phyloP scores from a whole-genome alignment of 2,797 vertebrate species.

The Tadarida brasiliensis region DNA sequence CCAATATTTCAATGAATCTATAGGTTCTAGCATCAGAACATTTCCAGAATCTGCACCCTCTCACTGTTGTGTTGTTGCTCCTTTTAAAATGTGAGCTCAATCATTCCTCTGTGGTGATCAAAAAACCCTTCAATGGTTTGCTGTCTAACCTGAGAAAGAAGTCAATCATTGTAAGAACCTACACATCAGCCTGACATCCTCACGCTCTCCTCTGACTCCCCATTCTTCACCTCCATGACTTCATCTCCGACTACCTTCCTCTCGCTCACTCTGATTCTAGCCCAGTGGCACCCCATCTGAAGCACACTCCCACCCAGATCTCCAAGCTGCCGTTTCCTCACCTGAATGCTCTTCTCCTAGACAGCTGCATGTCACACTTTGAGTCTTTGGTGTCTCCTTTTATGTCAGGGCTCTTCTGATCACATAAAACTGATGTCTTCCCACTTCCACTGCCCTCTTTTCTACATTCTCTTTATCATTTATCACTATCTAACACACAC shows the following conservation, averaged over 20 bases:
- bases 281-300: background rate
- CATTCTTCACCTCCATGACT: background rate
- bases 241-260: background rate
- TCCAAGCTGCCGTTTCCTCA: no score
- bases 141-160: background rate
- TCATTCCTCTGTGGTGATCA: background rate
- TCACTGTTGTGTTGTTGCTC: background rate
- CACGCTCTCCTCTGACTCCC: background rate
- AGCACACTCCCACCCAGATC: background rate
- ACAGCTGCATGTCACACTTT: background rate
- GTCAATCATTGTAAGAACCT: background rate
- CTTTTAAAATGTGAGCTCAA: background rate
- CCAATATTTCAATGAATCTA: background rate
- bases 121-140: background rate
- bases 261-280: background rate
- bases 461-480: background rate
- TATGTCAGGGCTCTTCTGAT: background rate
- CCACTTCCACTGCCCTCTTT: background rate
- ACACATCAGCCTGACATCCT: background rate
- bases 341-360: background rate
- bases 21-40: conserved; percentile 3
- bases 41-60: background rate
- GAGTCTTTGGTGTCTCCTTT: background rate
- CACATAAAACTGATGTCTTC: background rate
- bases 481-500: background rate